Evolutionary conservation across 2,113 vertebrate genomes (phyloP).

Genomic region (Neolamprologus devosi): DNA sequence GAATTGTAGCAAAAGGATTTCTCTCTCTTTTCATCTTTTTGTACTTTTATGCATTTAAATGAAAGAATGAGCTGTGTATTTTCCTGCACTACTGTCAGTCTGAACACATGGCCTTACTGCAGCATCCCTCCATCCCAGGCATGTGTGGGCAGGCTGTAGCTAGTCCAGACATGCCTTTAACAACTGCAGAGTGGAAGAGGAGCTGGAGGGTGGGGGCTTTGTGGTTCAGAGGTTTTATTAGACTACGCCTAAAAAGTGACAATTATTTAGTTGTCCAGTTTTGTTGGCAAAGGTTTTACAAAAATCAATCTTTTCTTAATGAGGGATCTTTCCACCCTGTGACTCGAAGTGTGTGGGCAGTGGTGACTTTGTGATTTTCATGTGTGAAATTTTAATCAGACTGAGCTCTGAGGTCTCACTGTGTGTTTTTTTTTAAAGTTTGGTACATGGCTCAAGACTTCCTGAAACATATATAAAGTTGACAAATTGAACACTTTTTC

Average conservation of each 20-base stretch:
- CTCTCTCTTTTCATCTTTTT: neutral
- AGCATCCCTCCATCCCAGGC: neutral
- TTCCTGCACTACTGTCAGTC: neutral
- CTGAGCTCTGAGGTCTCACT: neutral
- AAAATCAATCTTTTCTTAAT: neutral
- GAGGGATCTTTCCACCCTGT: neutral
- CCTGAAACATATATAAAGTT: neutral
- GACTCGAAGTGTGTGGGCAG: neutral
- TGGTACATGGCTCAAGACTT: neutral
- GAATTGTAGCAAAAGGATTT: neutral
- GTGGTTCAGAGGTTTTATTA: neutral
- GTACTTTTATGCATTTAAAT: neutral
- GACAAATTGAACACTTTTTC: neutral
- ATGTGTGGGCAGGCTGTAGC: neutral
- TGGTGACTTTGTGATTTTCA: neutral
- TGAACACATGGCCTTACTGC: neutral
- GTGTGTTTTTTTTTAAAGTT: neutral
- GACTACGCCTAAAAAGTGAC: neutral
- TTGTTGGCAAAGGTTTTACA: neutral
- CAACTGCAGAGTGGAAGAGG: neutral
- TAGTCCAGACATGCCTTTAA: neutral
- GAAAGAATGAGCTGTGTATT: neutral
- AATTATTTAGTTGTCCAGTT: neutral
- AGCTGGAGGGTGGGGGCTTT: neutral
- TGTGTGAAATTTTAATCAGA: neutral